Base-by-base conservation (phyloP, 2,888 invertebrate species). In the Antheraea yamamai region DNA sequence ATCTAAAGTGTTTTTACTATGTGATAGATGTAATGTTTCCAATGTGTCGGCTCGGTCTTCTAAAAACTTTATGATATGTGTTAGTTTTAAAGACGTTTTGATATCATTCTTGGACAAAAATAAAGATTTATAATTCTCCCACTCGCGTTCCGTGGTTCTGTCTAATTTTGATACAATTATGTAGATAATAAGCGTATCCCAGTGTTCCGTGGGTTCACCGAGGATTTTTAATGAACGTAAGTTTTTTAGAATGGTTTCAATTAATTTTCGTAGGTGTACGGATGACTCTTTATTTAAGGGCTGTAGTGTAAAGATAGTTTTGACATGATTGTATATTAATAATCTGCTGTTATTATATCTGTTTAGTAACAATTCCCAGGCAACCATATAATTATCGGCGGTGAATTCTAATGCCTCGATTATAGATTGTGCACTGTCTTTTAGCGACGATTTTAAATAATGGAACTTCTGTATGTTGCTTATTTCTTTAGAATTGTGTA, bases 401-500 rank as follows among this genome's bases (percentile, higher is more conserved):
- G 72, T 61, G 26, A 80, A 78, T 52, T 80, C 80, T 68, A 81
- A 51, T 4, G 78, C 75, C 14, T 73, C 75, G 0, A 80, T 78
- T 0, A 80, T 76, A 47, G 74, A 76, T 1, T 66, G 23, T 4
- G 79, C 80, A 30, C 35, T 66, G 14, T 78, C 81, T 14, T 26
- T 76, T 10, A 81, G 76, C 0, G 79, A 76, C 2, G 79, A 79
- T 47, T 75, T 76, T 35, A 80, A 68, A 74, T 81, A 79, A 47
- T 81, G 78, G 68, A 78, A 78, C 39, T 79, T 81, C 68, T 79
- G 78, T 18, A 81, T 78, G 3, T 73, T 52, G n/a, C 75, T 61
- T 52, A 81, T 39, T 74, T 77, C 74, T 12, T 4, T 64, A 14
- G 72, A 61, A 1, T 77, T 78, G 35, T 78, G 81, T 68, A 80